A percentile compares a stretch with the other conserved stretches of the same genome.
These are phyloP conservation scores for Thripadectes ignobilis DNA, from an alignment of 2,797 vertebrate genomes.

Conservation along the genomic window DNA sequence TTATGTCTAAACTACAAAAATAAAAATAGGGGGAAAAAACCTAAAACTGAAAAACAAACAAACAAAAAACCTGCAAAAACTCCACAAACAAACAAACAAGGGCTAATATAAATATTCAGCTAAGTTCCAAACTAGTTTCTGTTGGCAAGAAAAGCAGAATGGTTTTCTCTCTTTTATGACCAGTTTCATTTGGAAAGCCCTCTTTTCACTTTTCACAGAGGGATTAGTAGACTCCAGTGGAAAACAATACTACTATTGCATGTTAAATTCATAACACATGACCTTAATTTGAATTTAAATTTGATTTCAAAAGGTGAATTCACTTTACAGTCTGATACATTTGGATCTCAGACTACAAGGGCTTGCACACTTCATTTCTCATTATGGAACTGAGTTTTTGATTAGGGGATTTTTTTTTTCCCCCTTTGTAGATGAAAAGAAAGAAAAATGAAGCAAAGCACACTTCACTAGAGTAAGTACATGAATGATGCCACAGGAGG, in stretches of 20 bases:
- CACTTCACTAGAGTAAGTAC: neutral
- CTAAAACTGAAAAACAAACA: neutral
- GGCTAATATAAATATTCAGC: neutral
- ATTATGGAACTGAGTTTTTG: neutral
- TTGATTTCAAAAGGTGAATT: constrained; percentile 5
- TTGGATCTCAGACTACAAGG: neutral
- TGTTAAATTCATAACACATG: neutral
- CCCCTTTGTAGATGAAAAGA: neutral
- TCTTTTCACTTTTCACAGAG: neutral
- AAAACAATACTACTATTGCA: neutral
- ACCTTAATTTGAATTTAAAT: constrained; percentile 20
- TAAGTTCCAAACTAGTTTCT: neutral
- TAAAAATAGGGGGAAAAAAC: neutral
- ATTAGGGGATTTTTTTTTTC: neutral
- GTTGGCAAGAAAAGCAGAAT: neutral
- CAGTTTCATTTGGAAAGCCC: neutral
- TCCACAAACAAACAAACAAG: neutral
- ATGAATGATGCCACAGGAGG: constrained; percentile 6
- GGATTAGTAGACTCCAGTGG: neutral
- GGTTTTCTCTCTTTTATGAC: neutral
- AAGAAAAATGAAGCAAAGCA: neutral
- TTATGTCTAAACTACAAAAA: neutral
- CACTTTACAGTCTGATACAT: neutral
- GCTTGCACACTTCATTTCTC: neutral
- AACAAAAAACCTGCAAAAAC: neutral